Evolutionary conservation across 2,888 invertebrate genomes (phyloP).

Genomic region (Aphrophora alni): DNA sequence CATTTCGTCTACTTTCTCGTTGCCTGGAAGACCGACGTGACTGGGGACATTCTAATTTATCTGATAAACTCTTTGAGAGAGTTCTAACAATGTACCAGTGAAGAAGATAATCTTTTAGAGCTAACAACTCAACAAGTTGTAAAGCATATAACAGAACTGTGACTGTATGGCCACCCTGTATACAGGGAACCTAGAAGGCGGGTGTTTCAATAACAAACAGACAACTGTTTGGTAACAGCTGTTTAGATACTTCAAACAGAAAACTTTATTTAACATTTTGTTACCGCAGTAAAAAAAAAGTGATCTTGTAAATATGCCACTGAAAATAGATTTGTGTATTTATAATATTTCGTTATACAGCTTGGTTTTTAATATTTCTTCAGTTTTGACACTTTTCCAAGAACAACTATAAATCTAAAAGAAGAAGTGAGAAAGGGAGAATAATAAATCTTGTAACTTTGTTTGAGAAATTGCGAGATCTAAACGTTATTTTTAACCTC

Average conservation of each 20-base stretch:
- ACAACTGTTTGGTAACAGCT: neutral
- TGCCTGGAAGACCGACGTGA: too few relatives aligned
- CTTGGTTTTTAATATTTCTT: neutral
- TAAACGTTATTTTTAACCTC: neutral
- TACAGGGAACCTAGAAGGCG: neutral
- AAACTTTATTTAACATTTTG: neutral
- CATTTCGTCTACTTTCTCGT: too few relatives aligned
- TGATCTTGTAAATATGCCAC: neutral
- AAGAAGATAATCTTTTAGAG: too few relatives aligned
- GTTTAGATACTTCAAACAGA: neutral
- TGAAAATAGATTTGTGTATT: conserved; percentile 2
- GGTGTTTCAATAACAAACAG: too few relatives aligned
- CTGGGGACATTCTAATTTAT: too few relatives aligned
- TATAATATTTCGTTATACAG: neutral
- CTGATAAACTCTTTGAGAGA: too few relatives aligned
- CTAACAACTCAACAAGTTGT: too few relatives aligned
- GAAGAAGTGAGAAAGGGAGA: neutral
- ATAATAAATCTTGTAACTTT: conserved; percentile 1
- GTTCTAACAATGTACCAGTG: too few relatives aligned
- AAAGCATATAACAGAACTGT: too few relatives aligned
- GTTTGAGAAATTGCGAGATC: neutral
- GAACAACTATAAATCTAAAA: neutral
- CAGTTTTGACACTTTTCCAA: conserved; percentile 1
- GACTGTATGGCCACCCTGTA: neutral
- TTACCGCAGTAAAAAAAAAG: neutral